Conservation (phyloP, 1,140 invertebrate species). For the Anastrepha obliqua region DNA sequence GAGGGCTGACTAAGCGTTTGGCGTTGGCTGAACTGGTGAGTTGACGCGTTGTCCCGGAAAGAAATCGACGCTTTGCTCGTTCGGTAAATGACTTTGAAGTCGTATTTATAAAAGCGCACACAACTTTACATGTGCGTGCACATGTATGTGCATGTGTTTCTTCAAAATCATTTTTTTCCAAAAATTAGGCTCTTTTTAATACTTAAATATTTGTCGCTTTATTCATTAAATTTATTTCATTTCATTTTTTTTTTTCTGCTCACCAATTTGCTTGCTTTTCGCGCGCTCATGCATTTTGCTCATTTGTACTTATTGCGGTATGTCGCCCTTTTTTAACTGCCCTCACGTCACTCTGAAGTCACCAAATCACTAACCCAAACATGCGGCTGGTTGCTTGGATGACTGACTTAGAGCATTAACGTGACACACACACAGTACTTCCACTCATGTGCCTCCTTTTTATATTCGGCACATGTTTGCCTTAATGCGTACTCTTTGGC, state of each 20-base stretch:
- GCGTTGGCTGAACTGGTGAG: not conserved
- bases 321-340: not conserved
- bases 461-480: not conserved
- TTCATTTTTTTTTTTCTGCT: not conserved
- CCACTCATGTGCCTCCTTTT: not conserved
- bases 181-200: conserved; percentile 10
- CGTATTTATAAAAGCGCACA: not conserved
- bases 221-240: not conserved
- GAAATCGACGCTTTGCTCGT: not conserved
- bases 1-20: conserved; percentile 29
- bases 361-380: not conserved
- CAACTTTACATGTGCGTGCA: not conserved
- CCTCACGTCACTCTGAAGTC: not conserved
- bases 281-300: conserved; percentile 1
- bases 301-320: conserved; percentile 39
- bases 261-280: not conserved
- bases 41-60: conserved; percentile 40
- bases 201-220: conserved; percentile 18
- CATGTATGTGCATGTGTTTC: not conserved
- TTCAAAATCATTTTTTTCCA: not conserved
- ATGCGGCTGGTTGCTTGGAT: not conserved
- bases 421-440: not conserved
- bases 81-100: conserved; percentile 30
- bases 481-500: not conserved
- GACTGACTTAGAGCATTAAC: not conserved